Base-by-base conservation (phyloP, 2,113 vertebrate species). In the Onychostruthus taczanowskii region DNA sequence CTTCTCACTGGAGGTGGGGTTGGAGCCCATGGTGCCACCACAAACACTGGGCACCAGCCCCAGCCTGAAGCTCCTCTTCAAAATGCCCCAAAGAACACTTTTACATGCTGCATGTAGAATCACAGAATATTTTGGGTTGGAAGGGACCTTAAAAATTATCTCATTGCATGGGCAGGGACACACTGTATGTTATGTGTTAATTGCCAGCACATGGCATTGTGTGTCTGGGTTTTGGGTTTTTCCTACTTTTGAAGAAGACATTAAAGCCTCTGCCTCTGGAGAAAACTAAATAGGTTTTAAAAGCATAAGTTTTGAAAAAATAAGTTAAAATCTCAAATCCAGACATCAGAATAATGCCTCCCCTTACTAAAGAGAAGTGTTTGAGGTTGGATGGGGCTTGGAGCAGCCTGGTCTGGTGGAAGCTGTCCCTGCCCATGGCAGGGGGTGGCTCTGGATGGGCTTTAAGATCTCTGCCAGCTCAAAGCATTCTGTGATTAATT, bases 191-290 rank as follows among this genome's bases (percentile, higher is more conserved):
- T 64, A 3, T 4, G 2, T 16, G 10, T 50, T 1, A 10, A 16
- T 17, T 5, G 1, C 13, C 30, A 47, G 22, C 30, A n/a, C 8
- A 0, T 27, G 66, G 43, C 13, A 16, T 53, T 22, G 3, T 44
- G 37, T 47, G 9, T 30, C 23, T 39, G 9, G 24, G 4, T 13
- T 56, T 64, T 23, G 39, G 64, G 15, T 64, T 7, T 70, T 37
- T 52, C 16, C 17, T 64, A 0, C 6, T 68, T 68, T 69, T 66
- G 22, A 28, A 59, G 13, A 53, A 49, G 35, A 6, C 37, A 9
- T 17, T 11, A 16, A 49, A 73, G 35, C 30, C 16, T n/a, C 33
- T 64, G 0, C 18, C 15, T 46, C 33, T 55, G 20, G n/a, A 67
- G n/a, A 44, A 75, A 63, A 77, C 58, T 12, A 53, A 67, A 16